Percentiles rank a stretch among this genome's conserved stretches.
Conservation (phyloP, 92 coral and sea anemone genomes). For the Hydrozoanthus gracilis region DNA sequence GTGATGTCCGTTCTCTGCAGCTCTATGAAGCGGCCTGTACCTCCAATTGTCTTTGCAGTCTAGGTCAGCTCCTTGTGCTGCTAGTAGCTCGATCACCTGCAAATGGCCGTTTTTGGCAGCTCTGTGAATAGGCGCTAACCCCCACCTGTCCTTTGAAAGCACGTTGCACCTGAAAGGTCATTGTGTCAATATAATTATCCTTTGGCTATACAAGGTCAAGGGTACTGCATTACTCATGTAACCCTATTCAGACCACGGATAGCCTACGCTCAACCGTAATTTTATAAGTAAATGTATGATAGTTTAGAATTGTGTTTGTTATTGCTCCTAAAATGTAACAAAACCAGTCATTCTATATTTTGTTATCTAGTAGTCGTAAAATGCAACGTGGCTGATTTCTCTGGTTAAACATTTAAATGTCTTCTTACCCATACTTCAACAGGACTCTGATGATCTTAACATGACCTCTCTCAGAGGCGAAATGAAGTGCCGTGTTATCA, state of each 20-base stretch:
- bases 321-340: no score
- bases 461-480: conserved; percentile 83
- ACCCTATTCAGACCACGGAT: no score
- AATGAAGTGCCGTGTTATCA: conserved; percentile 73
- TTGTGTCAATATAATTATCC: no score
- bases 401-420: no score
- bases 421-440: conserved; percentile 64
- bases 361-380: no score
- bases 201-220: no score
- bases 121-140: conserved; percentile 75
- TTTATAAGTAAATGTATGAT: no score
- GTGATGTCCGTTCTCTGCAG: conserved; percentile 74
- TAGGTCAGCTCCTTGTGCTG: conserved; percentile 46
- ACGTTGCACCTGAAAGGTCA: conserved; percentile 31
- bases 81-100: conserved; percentile 52
- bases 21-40: conserved; percentile 80
- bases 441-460: conserved; percentile 47
- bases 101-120: conserved; percentile 82
- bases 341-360: no score
- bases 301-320: no score
- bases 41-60: conserved; percentile 71
- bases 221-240: no score
- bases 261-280: no score
- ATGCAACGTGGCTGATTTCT: no score
- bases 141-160: conserved; percentile 68